Conservation (phyloP, 2,888 invertebrate species). For the Scaptomyza polygonia region DNA sequence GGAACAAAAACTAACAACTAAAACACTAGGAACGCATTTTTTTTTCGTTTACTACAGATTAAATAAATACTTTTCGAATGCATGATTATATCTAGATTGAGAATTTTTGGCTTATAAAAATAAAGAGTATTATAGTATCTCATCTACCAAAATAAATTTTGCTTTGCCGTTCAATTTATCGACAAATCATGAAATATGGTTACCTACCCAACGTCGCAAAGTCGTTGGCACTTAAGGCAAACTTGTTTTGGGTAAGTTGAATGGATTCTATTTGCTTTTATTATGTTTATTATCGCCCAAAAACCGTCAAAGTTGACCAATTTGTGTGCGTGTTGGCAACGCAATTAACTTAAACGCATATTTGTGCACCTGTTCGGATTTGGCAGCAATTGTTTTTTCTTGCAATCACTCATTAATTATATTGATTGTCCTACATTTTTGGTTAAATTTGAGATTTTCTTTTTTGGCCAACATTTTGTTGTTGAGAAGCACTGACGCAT, state of each 20-base stretch:
- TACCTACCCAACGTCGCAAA: constrained; percentile 56
- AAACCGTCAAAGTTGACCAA: constrained; percentile 58
- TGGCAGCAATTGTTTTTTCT: constrained; percentile 56
- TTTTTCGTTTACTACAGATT: too few relatives aligned
- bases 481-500: constrained; percentile 65
- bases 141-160: neutral
- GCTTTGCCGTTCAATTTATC: constrained; percentile 62
- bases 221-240: constrained; percentile 16
- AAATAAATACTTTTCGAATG: too few relatives aligned
- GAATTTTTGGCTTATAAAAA: neutral
- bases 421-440: constrained; percentile 77
- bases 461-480: constrained; percentile 23
- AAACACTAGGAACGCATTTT: too few relatives aligned
- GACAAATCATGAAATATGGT: constrained; percentile 75
- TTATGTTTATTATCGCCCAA: constrained; percentile 61
- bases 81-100: neutral
- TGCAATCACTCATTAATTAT: constrained; percentile 68
- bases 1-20: neutral
- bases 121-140: constrained; percentile 13
- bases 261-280: constrained; percentile 23
- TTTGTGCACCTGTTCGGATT: constrained; percentile 70
- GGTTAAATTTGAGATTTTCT: constrained; percentile 9
- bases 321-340: constrained; percentile 61
- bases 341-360: constrained; percentile 63
- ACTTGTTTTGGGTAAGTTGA: constrained; percentile 3